These are phyloP conservation scores for Sisor rabdophorus DNA, from an alignment of 2,113 vertebrate species.

Conservation along the genomic window DNA sequence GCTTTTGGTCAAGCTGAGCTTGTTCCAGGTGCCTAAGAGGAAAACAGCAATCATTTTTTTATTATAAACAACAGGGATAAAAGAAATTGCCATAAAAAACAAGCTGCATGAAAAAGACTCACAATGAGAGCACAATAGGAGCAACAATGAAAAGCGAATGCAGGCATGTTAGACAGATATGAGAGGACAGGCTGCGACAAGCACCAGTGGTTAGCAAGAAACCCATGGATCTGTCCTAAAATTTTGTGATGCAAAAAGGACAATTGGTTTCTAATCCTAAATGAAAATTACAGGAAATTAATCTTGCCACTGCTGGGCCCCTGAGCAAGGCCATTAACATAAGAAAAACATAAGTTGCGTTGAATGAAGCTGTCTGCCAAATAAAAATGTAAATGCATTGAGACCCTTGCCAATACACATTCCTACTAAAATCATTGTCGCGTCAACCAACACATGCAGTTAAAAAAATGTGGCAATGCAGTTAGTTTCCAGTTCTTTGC, in stretches of 20 bases:
- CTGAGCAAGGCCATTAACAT: too few species aligned
- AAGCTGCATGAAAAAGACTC: neutral
- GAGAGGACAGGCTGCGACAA: slow-evolving; percentile 19
- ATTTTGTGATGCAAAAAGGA: neutral
- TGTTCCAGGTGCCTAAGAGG: slow-evolving; percentile 93
- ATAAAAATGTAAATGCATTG: too few species aligned
- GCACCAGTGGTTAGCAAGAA: neutral
- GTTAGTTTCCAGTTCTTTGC: slow-evolving; percentile 26
- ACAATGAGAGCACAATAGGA: neutral
- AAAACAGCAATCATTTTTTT: slow-evolving; percentile 70
- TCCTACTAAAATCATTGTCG: too few species aligned
- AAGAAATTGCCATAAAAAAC: neutral
- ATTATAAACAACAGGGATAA: slow-evolving; percentile 55
- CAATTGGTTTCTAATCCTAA: slow-evolving; percentile 1
- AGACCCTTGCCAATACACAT: too few species aligned
- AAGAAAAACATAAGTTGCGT: too few species aligned
- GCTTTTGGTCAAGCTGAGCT: slow-evolving; percentile 94
- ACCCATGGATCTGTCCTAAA: slow-evolving; percentile 19
- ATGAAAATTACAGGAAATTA: too few species aligned
- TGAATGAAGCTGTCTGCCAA: too few species aligned
- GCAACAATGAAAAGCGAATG: slow-evolving; percentile 3
- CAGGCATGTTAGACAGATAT: slow-evolving; percentile 7
- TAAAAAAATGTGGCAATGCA: neutral
- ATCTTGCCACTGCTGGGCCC: too few species aligned
- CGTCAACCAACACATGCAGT: neutral